These are phyloP conservation scores for Pristiophorus japonicus DNA, from an alignment of 2,113 vertebrate genomes.

Conservation along the genomic window DNA sequence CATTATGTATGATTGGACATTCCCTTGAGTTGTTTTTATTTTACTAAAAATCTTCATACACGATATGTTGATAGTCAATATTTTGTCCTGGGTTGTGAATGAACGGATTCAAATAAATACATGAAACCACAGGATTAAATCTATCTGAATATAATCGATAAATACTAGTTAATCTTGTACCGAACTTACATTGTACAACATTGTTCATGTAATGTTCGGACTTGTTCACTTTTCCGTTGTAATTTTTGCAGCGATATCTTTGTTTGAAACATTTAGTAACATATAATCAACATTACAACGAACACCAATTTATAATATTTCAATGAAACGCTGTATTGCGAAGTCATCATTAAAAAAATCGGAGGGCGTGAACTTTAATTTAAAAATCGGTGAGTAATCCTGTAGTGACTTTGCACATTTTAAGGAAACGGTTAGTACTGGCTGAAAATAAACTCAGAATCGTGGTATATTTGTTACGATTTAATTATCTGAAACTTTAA, in stretches of 20 bases:
- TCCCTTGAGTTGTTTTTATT: neutral
- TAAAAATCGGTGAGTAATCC: neutral
- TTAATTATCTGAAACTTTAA: neutral
- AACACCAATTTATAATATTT: neutral
- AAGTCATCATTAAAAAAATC: neutral
- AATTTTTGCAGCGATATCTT: too few relatives aligned
- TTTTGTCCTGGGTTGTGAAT: neutral
- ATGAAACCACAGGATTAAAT: neutral
- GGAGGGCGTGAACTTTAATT: neutral
- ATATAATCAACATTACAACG: neutral
- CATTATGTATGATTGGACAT: neutral
- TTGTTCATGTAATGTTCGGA: neutral
- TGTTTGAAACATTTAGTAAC: neutral
- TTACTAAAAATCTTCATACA: conserved; percentile 8
- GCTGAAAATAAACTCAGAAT: neutral
- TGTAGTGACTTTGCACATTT: conserved; percentile 15
- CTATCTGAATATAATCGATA: neutral
- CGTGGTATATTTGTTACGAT: neutral
- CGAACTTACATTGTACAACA: neutral
- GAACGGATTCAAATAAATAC: neutral
- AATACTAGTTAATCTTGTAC: neutral
- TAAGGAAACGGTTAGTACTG: neutral
- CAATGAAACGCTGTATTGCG: neutral
- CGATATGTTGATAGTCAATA: neutral
- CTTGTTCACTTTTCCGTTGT: neutral